These are phyloP conservation scores for Sinotaia quadrata DNA, from an alignment of 2,888 invertebrate genomes.

Conservation along the genomic window DNA sequence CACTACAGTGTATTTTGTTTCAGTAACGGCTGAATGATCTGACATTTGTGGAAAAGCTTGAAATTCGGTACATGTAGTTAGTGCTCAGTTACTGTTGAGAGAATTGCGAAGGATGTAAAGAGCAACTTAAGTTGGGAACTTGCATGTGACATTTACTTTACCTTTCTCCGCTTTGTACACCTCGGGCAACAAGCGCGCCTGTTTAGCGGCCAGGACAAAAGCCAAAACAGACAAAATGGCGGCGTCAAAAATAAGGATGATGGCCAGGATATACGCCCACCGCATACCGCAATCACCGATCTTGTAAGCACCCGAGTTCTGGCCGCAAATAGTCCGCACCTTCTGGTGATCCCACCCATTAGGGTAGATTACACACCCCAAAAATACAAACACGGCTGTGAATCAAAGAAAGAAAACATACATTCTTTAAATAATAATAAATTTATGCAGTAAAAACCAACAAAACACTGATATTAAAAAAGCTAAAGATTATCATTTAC, in stretches of 20 bases:
- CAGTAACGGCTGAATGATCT: no score
- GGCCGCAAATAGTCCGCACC: slow-evolving; percentile 89
- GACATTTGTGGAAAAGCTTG: background rate
- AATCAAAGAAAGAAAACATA: slow-evolving; percentile 47
- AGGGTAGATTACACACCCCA: slow-evolving; percentile 90
- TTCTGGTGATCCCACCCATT: slow-evolving; percentile 90
- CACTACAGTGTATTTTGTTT: no score
- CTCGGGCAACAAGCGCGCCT: slow-evolving; percentile 73
- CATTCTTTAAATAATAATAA: no score
- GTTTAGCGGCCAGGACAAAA: slow-evolving; percentile 92
- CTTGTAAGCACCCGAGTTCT: slow-evolving; percentile 80
- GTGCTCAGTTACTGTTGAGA: no score
- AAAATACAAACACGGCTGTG: slow-evolving; percentile 88
- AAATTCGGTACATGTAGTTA: no score
- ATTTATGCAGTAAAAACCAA: no score
- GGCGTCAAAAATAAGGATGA: slow-evolving; percentile 88
- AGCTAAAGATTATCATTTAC: no score
- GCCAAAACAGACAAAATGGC: slow-evolving; percentile 89
- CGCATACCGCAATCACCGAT: slow-evolving; percentile 86
- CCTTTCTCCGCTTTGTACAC: slow-evolving; percentile 56
- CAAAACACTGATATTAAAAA: no score
- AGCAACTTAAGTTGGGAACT: no score
- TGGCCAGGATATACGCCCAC: slow-evolving; percentile 89
- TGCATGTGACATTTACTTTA: no score
- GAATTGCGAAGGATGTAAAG: no score